Evolutionary conservation across 2,113 vertebrate genomes (phyloP), one percentile per base, ranked within the genome.

Genomic region (Ciconia boyciana): DNA sequence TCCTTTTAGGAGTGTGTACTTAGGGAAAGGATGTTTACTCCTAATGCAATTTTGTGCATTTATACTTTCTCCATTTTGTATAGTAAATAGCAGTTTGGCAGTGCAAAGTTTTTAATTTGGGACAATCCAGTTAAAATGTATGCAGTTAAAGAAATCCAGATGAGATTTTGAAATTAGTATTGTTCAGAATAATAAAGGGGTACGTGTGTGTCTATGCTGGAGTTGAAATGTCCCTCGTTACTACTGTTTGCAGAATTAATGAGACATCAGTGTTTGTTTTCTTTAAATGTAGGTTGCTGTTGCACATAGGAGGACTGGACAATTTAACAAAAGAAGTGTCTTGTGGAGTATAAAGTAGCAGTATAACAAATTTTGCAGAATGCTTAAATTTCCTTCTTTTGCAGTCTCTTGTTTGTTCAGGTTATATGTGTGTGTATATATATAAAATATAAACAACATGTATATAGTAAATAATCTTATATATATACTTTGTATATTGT

Each of bases 171-270:
- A 55, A 83, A 44, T 12, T 1, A 34, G 43, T 28, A 19, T 91
- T 39, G 13, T 85, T 86, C 31, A 29, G 13, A 90, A 20, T 83
- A 80, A 80, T 57, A 25, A 54, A 77, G 66, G 24, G 4, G 4
- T 78, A 5, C 7, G 2, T n/a, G 4, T 13, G 1, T 1, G 0
- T 51, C 57, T 69, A 10, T 43, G 22, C 36, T 44, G 39, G 26
- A 46, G 4, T 52, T 61, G 52, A 85, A 76, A 41, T 41, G 34
- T 16, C 41, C 41, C 44, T 69, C 0, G 1, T 65, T 85, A 13
- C 12, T 72, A 16, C 49, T 65, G 25, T 87, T 83, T 34, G 41
- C 34, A 49, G 41, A 83, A 83, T 87, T 83, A 76, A 43, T 43
- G 46, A 74, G 31, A 62, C 44, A 52, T n/a, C 51, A 36, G 6